Evolutionary conservation across 2,113 vertebrate species (phyloP).

Genomic region (Rhinoderma darwinii): DNA sequence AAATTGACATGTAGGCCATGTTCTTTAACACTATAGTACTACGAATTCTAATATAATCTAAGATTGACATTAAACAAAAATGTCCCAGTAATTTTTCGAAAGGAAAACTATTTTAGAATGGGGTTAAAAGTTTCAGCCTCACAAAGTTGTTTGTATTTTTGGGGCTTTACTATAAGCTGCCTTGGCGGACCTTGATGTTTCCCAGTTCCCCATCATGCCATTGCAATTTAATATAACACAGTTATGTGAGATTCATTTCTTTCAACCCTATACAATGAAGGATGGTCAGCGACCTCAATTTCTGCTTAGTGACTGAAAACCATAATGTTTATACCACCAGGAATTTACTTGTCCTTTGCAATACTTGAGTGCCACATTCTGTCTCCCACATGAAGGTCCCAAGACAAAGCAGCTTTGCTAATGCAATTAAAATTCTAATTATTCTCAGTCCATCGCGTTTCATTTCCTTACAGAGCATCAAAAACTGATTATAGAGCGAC

Average conservation of each 20-base stretch:
- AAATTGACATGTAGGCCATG: too few species aligned
- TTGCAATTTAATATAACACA: not conserved
- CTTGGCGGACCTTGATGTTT: not conserved
- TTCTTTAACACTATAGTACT: too few species aligned
- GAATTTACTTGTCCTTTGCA: constrained; percentile 8
- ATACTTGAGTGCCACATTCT: constrained; percentile 43
- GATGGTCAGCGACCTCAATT: constrained; percentile 23
- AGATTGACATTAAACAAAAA: too few species aligned
- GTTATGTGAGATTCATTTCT: constrained; percentile 5
- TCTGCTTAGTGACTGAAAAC: not conserved
- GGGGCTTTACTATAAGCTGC: not conserved
- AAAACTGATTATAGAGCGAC: constrained; percentile 18
- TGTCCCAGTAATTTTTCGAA: too few species aligned
- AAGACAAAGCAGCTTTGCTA: constrained; percentile 52
- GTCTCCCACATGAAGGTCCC: constrained; percentile 46
- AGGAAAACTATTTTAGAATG: too few species aligned
- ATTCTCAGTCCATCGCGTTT: constrained; percentile 46
- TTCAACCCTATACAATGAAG: not conserved
- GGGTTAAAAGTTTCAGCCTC: too few species aligned
- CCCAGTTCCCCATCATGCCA: not conserved
- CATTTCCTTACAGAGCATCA: constrained; percentile 32
- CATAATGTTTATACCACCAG: constrained; percentile 25
- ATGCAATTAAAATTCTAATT: constrained; percentile 58
- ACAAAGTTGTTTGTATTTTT: too few species aligned
- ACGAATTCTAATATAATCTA: too few species aligned